Evolutionary conservation across 1,140 invertebrate species (phyloP), one percentile per base, ranked within the genome.

Genomic region (Diachasmimorpha longicaudata): DNA sequence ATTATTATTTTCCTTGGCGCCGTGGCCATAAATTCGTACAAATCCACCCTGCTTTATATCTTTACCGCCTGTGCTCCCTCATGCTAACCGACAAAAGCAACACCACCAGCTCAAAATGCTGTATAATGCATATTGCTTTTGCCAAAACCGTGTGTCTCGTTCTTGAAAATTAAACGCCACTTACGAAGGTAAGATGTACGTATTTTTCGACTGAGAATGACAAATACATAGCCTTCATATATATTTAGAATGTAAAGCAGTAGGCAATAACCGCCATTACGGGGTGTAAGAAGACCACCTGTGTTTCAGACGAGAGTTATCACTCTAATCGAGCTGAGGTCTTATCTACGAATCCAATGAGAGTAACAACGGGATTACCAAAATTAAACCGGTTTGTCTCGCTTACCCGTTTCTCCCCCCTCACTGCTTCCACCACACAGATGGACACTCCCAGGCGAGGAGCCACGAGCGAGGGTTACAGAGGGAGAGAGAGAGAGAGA

Each of bases 351-450:
- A 78, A 77, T 79, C 74, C 76, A 70, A 72, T 70, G 70, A 73
- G 74, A 75, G 75, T 79, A 76, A 79, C 74, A 74, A 63, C 67
- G 76, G 80, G 80, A 82, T 83, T 83, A 82, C 77, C 73, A 66
- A 80, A 82, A 83, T 83, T 82, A 82, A 83, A 83, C 79, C 78
- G 63, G 76, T 76, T 69, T 78, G 55, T 77, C 71, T 73, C 37
- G 21, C 19, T 73, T 66, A 16, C 55, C 36, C 36, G n/a, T 21
- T 63, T 1, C 39, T 6, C 2, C 11, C 11, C 23, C 14, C 58
- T 25, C 58, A 19, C 23, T 23, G 21, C 5, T 10, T 9, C 58
- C 11, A 14, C 58, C 14, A 63, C 23, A 63, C 58, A 63, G 58
- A 63, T 63, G 58, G 58, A 63, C 58, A 63, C 58, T 63, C 58